Base-by-base conservation (phyloP, 1,140 invertebrate genomes). In the Drosophila bifasciata region DNA sequence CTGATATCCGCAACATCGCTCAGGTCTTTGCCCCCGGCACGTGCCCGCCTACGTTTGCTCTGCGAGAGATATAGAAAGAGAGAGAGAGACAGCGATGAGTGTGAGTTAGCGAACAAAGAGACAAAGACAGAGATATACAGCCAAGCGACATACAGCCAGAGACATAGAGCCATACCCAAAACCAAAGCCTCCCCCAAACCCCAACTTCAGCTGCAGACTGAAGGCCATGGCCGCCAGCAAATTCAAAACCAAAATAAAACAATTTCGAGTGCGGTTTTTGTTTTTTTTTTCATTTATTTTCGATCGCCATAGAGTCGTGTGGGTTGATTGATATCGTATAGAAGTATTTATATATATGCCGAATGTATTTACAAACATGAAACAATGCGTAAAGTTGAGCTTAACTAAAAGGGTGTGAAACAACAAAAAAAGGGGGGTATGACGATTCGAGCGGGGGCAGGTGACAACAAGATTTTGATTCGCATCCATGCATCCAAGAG, bases 1-100 rank as follows among this genome's bases (percentile, higher is more conserved):
- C 95, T 94, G 91, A 96, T 95, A 67, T 94, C 93, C 6, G 95
- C 94, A 50, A 94, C 94, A 68, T 95, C 94, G 86, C 95, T 94
- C 0, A 71, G 56, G 59, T 88, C 78, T 71, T 86, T 86, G 19
- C 51, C 55, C 13, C 55, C 75, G 15, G 66, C 74, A 28, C 83
- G 67, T 16, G 78, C 45, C 1, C 44, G 71, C 41, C 72, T 36
- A 1, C 41, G 55, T 15, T 74, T 64, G 39, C 36, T 45, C 78
- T 78, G 52, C 19, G 15, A 57, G 13, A 68, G 49, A 32, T 21
- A 57, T n/a, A 61, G 3, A 67, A 2, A 28, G 11, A 62, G 3
- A 57, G n/a, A 15, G 21, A 28, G 43, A 52, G 17, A 52, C 41
- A 58, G 28, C 28, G 11, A 59, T 25, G 23, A 25, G 23, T 69